These are phyloP conservation scores for Budorcas taxicolor DNA, from an alignment of 2,113 vertebrate species.

Conservation along the genomic window DNA sequence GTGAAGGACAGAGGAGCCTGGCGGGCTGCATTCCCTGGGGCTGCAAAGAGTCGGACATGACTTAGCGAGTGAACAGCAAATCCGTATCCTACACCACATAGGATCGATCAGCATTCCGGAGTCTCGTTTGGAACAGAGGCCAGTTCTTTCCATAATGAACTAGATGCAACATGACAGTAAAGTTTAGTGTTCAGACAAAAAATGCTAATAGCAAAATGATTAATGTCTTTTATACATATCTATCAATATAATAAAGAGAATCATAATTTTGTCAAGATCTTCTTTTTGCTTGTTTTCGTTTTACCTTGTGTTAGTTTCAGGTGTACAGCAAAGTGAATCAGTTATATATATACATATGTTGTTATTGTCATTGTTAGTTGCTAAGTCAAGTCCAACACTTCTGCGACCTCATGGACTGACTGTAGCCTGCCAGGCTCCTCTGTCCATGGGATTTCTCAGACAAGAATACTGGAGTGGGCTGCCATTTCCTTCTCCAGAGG, in stretches of 20 bases:
- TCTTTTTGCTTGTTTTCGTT: neutral
- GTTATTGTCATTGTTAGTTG: too few relatives aligned
- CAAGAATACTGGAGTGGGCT: neutral
- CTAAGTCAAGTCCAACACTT: neutral
- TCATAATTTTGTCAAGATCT: neutral
- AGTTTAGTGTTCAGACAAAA: neutral
- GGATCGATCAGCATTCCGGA: neutral
- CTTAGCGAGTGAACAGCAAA: neutral
- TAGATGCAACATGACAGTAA: neutral
- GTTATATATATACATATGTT: neutral
- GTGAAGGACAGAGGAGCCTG: neutral
- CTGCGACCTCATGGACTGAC: neutral
- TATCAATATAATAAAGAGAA: neutral
- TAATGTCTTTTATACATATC: neutral
- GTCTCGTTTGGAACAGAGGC: neutral
- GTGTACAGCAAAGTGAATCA: neutral
- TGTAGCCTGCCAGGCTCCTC: neutral
- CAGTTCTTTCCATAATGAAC: neutral
- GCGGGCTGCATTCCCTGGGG: neutral
- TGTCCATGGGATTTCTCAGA: neutral
- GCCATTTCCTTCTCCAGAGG: neutral
- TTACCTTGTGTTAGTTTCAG: neutral
- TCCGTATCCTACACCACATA: neutral
- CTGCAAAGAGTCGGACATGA: neutral
- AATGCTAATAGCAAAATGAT: neutral